Evolutionary conservation across 2,888 invertebrate species (phyloP).

Genomic region (Chaitophorus viminalis): DNA sequence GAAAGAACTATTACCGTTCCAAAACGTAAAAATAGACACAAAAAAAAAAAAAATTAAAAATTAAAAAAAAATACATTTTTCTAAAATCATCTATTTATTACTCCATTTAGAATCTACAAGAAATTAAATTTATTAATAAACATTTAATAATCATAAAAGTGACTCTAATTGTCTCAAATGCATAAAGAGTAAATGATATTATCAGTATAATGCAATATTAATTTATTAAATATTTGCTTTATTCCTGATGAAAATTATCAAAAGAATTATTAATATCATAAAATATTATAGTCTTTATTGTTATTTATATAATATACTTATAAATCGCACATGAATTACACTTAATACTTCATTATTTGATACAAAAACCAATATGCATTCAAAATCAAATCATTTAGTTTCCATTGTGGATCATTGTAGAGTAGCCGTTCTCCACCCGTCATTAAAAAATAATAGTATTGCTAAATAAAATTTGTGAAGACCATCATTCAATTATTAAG

Average conservation of each 20-base stretch:
- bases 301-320: neutral
- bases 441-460: too few relatives aligned
- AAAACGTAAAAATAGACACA: too few relatives aligned
- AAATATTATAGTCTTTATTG: neutral
- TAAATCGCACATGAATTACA: neutral
- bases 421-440: too few relatives aligned
- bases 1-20: too few relatives aligned
- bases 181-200: neutral
- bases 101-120: too few relatives aligned
- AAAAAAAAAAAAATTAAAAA: too few relatives aligned
- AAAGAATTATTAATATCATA: neutral
- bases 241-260: neutral
- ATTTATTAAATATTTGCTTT: neutral
- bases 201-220: neutral
- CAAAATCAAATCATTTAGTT: slow-evolving; percentile 11
- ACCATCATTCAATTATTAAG: neutral
- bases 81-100: too few relatives aligned
- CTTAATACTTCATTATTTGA: neutral
- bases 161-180: too few relatives aligned
- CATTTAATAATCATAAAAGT: too few relatives aligned
- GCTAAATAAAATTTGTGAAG: neutral
- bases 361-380: neutral
- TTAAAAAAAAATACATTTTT: too few relatives aligned
- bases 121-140: too few relatives aligned
- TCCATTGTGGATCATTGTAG: neutral